A percentile compares a stretch with the other conserved stretches of the same genome.
Conservation (phyloP, 2,113 vertebrate species). For the Callionymus lyra region DNA sequence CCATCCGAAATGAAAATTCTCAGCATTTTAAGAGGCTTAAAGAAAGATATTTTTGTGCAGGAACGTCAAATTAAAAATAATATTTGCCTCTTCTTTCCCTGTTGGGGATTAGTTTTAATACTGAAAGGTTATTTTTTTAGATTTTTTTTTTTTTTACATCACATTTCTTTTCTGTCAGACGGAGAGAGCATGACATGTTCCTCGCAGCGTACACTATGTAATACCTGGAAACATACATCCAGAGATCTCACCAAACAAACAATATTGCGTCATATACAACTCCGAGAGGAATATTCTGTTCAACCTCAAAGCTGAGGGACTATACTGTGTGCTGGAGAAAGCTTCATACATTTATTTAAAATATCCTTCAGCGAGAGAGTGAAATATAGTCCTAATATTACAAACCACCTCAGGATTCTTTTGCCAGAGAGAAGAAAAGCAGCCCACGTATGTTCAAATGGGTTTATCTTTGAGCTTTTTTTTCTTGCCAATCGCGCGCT, state of each 20-base stretch:
- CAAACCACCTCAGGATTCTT: conserved; percentile 49
- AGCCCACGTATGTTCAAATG: conserved; percentile 21
- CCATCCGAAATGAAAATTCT: conserved; percentile 62
- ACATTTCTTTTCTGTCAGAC: conserved; percentile 18
- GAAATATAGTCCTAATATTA: conserved; percentile 58
- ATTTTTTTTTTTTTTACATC: conserved; percentile 46
- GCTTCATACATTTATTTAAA: conserved; percentile 51
- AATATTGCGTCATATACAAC: conserved; percentile 36
- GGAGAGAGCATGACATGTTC: conserved; percentile 19
- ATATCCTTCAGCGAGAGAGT: conserved; percentile 44
- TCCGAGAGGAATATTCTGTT: conserved; percentile 27
- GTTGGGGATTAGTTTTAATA: conserved; percentile 47
- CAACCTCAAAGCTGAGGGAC: conserved; percentile 38
- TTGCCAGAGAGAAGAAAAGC: conserved; percentile 26
- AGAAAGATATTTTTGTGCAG: conserved; percentile 63
- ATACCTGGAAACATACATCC: conserved; percentile 34
- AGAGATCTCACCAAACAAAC: conserved; percentile 25
- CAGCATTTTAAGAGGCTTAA: conserved; percentile 72
- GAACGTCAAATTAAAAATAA: conserved; percentile 60
- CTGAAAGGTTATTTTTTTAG: conserved; percentile 38
- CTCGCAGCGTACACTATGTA: conserved; percentile 31
- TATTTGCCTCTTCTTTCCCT: conserved; percentile 54
- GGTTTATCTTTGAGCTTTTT: conserved; percentile 48
- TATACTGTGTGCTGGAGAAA: conserved; percentile 6
- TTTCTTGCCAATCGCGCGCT: conserved; percentile 28